Percentiles rank a stretch among this genome's conserved stretches.
phyloP scores from a whole-genome alignment of 1,140 invertebrate genomes.

The Aphis craccivora region DNA sequence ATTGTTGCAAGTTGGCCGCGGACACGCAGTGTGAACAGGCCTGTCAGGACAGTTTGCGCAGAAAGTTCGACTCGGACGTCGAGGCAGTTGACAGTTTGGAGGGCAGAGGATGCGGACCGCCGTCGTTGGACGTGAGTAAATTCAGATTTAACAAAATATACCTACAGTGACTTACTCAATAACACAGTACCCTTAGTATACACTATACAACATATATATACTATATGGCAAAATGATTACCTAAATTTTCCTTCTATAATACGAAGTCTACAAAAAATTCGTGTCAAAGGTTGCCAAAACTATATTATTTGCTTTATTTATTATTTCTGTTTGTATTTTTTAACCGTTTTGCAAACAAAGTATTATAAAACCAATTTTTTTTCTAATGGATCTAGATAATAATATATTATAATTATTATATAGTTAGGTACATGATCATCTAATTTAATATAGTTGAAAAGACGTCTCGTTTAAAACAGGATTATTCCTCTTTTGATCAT shows the following conservation, averaged over 20 bases:
- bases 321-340: not conserved
- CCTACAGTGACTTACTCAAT: too few species aligned
- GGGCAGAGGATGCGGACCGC: constrained; percentile 75
- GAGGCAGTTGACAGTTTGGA: constrained; percentile 76
- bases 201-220: not conserved
- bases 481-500: too few species aligned
- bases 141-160: too few species aligned
- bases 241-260: not conserved
- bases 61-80: constrained; percentile 68
- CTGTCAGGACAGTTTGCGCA: constrained; percentile 72
- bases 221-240: not conserved
- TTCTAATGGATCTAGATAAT: not conserved
- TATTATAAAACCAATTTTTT: not conserved
- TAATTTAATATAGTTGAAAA: too few species aligned
- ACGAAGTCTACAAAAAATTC: not conserved
- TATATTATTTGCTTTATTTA: not conserved
- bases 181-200: not conserved
- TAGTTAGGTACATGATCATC: not conserved
- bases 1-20: constrained; percentile 81
- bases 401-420: too few species aligned
- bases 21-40: constrained; percentile 73
- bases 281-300: too few species aligned
- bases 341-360: not conserved
- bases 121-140: constrained; percentile 69
- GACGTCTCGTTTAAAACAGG: too few species aligned